A percentile compares a stretch with the other conserved stretches of the same genome.
phyloP scores from a whole-genome alignment of 2,113 vertebrate genomes.

The Laticauda laticaudata region DNA sequence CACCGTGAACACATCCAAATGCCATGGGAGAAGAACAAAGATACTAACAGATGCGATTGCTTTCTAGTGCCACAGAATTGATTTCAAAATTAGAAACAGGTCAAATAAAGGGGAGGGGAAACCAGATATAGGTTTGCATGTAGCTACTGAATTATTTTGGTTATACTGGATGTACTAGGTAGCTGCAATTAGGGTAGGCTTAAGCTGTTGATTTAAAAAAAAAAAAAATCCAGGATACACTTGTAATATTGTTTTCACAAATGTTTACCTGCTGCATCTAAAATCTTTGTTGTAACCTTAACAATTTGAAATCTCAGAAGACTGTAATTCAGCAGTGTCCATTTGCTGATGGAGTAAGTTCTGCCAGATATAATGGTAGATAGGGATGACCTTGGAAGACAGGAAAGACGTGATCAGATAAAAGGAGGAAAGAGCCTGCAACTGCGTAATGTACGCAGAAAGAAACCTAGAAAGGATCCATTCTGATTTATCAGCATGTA shows the following conservation, averaged over 20 bases:
- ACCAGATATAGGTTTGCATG: background rate
- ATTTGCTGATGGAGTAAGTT: background rate
- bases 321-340: background rate
- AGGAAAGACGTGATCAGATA: background rate
- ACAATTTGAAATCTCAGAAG: background rate
- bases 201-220: background rate
- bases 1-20: background rate
- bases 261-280: background rate
- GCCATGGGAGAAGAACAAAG: background rate
- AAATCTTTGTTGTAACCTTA: background rate
- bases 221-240: background rate
- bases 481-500: background rate
- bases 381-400: background rate
- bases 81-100: background rate
- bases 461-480: background rate
- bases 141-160: background rate
- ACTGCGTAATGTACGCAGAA: background rate
- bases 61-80: background rate
- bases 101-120: background rate
- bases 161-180: background rate
- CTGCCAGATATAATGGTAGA: background rate
- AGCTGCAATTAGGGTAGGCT: background rate
- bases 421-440: background rate
- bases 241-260: background rate
- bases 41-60: background rate